Evolutionary conservation across 1,140 invertebrate species (phyloP).

Genomic region (Bombus pyrosoma): DNA sequence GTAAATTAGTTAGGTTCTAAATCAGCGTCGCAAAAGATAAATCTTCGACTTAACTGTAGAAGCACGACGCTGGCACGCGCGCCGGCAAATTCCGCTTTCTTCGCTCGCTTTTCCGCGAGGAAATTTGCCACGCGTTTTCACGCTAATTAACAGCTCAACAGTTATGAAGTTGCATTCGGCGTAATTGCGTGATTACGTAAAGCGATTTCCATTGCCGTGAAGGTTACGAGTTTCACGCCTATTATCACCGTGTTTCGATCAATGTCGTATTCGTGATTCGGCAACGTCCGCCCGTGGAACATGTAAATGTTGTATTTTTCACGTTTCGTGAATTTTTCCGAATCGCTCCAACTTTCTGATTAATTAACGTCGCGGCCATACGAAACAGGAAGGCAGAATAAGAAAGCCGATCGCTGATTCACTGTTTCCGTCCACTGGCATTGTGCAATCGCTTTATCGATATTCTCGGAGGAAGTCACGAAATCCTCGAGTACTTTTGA

Average conservation of each 20-base stretch:
- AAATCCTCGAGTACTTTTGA: not conserved
- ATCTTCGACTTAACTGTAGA: too few species aligned
- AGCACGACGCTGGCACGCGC: too few species aligned
- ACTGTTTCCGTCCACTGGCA: not conserved
- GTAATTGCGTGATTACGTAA: not conserved
- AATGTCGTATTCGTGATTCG: not conserved
- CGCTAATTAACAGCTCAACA: constrained; percentile 8
- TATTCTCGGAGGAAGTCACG: not conserved
- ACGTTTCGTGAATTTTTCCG: not conserved
- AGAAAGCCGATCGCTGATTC: not conserved
- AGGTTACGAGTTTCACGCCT: constrained; percentile 8
- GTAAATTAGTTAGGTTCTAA: too few species aligned
- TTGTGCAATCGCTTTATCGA: not conserved
- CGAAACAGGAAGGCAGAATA: not conserved
- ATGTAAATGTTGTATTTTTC: too few species aligned
- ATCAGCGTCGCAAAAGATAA: too few species aligned
- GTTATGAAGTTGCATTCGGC: too few species aligned
- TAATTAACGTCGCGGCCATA: not conserved
- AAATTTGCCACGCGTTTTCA: not conserved
- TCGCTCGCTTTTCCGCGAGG: not conserved
- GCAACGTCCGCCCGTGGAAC: too few species aligned
- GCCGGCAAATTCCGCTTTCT: not conserved
- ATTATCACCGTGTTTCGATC: not conserved
- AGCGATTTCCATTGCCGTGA: not conserved
- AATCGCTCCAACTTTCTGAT: not conserved